Conservation (phyloP, 2,888 invertebrate genomes). For the Coremacera marginata region DNA sequence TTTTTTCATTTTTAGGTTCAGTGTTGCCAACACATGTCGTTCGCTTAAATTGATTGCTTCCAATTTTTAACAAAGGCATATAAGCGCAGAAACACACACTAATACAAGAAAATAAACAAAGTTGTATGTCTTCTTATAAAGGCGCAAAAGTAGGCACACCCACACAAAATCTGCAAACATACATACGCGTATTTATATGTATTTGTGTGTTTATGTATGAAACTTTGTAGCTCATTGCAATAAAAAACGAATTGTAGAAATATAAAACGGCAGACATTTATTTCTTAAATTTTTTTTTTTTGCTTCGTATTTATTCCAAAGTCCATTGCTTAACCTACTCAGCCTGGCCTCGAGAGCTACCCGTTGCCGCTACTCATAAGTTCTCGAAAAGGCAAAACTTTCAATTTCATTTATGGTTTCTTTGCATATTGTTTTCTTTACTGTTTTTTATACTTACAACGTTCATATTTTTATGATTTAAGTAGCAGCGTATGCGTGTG, state of each 20-base stretch:
- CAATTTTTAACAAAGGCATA: constrained; percentile 28
- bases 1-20: not conserved
- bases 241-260: not conserved
- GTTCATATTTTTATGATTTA: constrained; percentile 29
- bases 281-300: not conserved
- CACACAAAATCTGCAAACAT: not conserved
- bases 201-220: no score
- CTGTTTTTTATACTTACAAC: not conserved
- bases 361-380: no score
- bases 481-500: not conserved
- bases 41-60: constrained; percentile 35
- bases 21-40: constrained; percentile 29
- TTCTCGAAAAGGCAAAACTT: not conserved
- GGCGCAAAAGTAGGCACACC: not conserved
- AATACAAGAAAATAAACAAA: not conserved
- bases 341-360: no score
- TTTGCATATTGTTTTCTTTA: not conserved
- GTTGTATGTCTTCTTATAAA: not conserved
- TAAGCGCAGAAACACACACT: not conserved
- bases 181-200: no score
- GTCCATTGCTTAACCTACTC: not conserved
- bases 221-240: not conserved
- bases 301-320: not conserved
- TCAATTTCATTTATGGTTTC: constrained; percentile 22
- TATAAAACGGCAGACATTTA: constrained; percentile 4